phyloP scores from a whole-genome alignment of 1,140 invertebrate genomes.

The Phenacoccus solenopsis region DNA sequence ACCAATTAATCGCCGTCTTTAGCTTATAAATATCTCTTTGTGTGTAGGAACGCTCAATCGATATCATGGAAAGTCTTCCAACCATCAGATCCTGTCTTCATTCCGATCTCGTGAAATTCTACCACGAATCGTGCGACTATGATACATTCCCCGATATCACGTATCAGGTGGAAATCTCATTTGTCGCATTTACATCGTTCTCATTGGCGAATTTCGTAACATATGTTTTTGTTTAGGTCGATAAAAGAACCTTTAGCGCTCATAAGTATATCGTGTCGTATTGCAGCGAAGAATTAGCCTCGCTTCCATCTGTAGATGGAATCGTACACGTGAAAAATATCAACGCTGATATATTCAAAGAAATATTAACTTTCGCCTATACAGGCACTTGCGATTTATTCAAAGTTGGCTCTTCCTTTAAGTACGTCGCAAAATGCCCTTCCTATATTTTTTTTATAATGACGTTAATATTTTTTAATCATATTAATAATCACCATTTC shows the following conservation, averaged over 20 bases:
- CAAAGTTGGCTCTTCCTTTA: slow-evolving; percentile 32
- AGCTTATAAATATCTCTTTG: background rate
- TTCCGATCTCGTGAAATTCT: slow-evolving; percentile 39
- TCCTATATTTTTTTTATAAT: too few relatives aligned
- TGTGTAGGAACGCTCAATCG: background rate
- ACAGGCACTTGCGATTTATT: slow-evolving; percentile 49
- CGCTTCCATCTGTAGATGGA: background rate
- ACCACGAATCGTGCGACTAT: slow-evolving; percentile 41
- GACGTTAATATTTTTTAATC: too few relatives aligned
- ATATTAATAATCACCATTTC: too few relatives aligned
- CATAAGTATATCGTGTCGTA: slow-evolving; percentile 53
- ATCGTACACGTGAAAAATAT: slow-evolving; percentile 37
- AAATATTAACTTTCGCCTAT: slow-evolving; percentile 51
- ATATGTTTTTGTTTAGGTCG: slow-evolving; percentile 46
- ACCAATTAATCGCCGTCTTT: too few relatives aligned
- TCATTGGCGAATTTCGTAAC: too few relatives aligned
- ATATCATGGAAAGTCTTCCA: background rate
- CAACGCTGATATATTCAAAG: slow-evolving; percentile 46
- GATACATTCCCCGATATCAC: slow-evolving; percentile 53
- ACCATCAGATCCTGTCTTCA: background rate
- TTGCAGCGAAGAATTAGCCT: background rate
- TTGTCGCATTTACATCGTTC: too few relatives aligned
- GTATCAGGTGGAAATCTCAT: background rate
- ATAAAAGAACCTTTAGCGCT: slow-evolving; percentile 36
- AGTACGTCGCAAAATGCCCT: background rate